Evolutionary conservation across 1,140 invertebrate species (phyloP), one percentile per base, ranked within the genome.

Genomic region (Drosophila funebris): DNA sequence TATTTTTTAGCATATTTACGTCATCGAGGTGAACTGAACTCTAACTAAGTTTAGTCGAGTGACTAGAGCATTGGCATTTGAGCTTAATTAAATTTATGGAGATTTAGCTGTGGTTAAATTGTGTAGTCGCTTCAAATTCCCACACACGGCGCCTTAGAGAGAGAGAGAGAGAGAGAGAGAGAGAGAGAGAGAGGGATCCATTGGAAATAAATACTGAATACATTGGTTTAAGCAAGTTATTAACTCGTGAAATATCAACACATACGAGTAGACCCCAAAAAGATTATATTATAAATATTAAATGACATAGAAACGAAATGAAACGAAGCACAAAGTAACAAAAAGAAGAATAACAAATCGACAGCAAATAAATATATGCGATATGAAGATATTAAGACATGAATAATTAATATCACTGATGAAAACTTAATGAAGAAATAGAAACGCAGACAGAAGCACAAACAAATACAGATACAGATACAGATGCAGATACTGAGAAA

Each of bases 391-490:
- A 88, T 88, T 88, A 69, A 78, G 83, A 88, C 83, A 88, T 88
- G 83, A 88, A 88, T 88, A 88, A 88, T 88, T 88, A 88, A 88
- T 88, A 68, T 83, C 76, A 74, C 83, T 88, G 83, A 88, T 88
- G 83, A 88, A 88, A 88, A 88, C 83, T 88, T 88, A 88, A 88
- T 88, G 83, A 88, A 88, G 84, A 88, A 89, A 88, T 88, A 76
- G 78, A 89, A 79, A 78, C 62, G 70, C 61, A 72, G 33, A 41
- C 24, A 69, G 29, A 14, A 41, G 11, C 4, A 27, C 0, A 4
- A 27, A 27, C 31, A 33, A 33, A 14, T 16, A 41, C 18, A 9
- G 50, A 31, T 16, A 53, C 4, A 50, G 24, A 31, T 27, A 8
- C n/a, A 57, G 13, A 39, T 9, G 14, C 48, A 39, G 11, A 18